These are phyloP conservation scores for Stenopsyche tienmushanensis DNA, from an alignment of 1,140 invertebrate species.

Conservation along the genomic window DNA sequence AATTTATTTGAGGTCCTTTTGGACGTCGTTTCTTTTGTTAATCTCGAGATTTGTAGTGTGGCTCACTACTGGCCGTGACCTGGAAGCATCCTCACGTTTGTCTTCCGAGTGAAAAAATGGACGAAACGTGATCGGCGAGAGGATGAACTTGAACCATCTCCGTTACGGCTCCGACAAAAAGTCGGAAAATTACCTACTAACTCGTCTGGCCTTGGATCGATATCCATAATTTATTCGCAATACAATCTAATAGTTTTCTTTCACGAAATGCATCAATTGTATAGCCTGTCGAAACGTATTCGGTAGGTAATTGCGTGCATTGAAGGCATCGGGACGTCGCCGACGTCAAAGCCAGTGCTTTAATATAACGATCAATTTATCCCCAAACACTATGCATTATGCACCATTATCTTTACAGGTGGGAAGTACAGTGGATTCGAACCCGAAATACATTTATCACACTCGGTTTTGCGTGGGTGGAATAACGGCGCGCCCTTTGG, in stretches of 20 bases:
- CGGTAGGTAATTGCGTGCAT: neutral
- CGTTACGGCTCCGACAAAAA: no score
- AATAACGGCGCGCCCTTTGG: slow-evolving; percentile 11
- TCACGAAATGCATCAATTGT: neutral
- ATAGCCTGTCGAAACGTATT: neutral
- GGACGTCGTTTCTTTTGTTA: no score
- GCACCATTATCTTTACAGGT: neutral
- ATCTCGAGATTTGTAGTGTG: no score
- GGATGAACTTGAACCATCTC: no score
- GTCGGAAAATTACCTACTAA: no score
- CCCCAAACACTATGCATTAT: neutral
- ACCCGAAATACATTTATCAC: slow-evolving; percentile 17
- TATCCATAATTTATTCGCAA: neutral
- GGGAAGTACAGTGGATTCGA: slow-evolving; percentile 9
- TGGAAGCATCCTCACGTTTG: no score
- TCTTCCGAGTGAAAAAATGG: no score
- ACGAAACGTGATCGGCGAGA: no score
- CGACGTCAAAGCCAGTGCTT: neutral
- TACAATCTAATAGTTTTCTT: no score
- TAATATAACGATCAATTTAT: neutral
- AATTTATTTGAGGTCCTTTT: no score
- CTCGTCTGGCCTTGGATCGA: no score
- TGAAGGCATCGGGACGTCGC: neutral
- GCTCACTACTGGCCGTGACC: no score
- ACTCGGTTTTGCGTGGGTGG: slow-evolving; percentile 12